These are phyloP conservation scores for Caenorhabditis doughertyi DNA, from an alignment of 2,888 invertebrate species.

Conservation along the genomic window DNA sequence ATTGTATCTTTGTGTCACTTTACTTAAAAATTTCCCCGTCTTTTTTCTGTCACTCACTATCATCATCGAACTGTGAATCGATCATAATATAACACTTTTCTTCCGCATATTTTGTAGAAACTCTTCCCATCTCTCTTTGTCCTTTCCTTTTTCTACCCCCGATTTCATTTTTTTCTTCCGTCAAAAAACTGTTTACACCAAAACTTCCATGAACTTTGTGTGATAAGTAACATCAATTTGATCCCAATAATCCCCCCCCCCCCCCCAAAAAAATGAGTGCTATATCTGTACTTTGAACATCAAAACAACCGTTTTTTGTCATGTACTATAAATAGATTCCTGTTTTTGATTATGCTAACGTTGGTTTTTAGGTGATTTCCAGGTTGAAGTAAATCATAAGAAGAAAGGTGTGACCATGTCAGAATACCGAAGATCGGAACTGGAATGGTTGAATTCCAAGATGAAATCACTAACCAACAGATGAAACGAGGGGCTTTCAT, in stretches of 20 bases:
- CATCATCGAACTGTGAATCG: slow-evolving; percentile 60
- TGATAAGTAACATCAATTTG: slow-evolving; percentile 28
- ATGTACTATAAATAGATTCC: slow-evolving; percentile 10
- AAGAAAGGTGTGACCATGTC: not conserved
- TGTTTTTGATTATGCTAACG: not conserved
- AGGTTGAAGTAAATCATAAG: not conserved
- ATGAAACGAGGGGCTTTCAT: no score
- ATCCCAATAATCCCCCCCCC: not conserved
- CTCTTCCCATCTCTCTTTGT: not conserved
- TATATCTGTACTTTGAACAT: slow-evolving; percentile 14
- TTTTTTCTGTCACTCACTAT: slow-evolving; percentile 16
- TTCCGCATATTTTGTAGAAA: slow-evolving; percentile 38
- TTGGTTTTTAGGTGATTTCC: not conserved
- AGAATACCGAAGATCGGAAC: no score
- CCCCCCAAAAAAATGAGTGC: slow-evolving; percentile 13
- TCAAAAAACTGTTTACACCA: slow-evolving; percentile 22
- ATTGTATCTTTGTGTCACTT: slow-evolving; percentile 40
- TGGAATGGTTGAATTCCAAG: no score
- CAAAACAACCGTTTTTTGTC: slow-evolving; percentile 39
- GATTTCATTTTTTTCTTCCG: not conserved
- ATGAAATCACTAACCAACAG: no score
- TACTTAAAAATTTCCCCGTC: slow-evolving; percentile 29
- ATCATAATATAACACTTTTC: slow-evolving; percentile 48
- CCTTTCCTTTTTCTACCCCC: not conserved
- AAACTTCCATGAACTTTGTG: slow-evolving; percentile 25